Conservation (phyloP, 2,113 vertebrate species). For the Malurus melanocephalus region DNA sequence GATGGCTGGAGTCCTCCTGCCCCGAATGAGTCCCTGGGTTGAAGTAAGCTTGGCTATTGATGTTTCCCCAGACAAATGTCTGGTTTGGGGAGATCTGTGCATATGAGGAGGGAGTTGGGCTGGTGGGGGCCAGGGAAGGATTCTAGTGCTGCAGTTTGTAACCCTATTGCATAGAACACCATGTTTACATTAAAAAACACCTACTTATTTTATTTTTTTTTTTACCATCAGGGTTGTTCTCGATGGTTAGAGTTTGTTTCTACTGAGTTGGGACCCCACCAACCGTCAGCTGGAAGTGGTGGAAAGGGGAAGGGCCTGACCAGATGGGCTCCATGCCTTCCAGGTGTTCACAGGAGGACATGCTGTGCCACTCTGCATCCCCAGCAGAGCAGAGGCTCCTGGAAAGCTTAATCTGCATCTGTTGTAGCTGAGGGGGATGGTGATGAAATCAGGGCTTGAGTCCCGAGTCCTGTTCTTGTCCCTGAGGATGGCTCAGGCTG, state of each 20-base stretch:
- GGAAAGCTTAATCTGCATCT: neutral
- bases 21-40: neutral
- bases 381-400: neutral
- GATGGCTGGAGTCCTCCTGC: neutral
- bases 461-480: neutral
- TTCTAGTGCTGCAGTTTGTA: neutral
- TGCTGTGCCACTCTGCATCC: neutral
- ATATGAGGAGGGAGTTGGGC: neutral
- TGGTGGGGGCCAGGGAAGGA: neutral
- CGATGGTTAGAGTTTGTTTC: neutral
- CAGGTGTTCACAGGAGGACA: neutral
- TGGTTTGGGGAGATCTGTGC: neutral
- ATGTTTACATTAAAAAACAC: neutral
- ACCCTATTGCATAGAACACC: neutral
- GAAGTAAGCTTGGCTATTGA: neutral
- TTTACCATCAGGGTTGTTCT: neutral
- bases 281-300: neutral
- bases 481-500: neutral
- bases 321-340: neutral
- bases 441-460: accelerated
- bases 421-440: neutral
- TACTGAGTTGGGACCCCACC: neutral
- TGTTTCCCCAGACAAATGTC: neutral
- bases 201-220: neutral
- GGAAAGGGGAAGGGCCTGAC: neutral